Base-by-base conservation (phyloP, 2,113 vertebrate species). In the Nesogale talazaci region DNA sequence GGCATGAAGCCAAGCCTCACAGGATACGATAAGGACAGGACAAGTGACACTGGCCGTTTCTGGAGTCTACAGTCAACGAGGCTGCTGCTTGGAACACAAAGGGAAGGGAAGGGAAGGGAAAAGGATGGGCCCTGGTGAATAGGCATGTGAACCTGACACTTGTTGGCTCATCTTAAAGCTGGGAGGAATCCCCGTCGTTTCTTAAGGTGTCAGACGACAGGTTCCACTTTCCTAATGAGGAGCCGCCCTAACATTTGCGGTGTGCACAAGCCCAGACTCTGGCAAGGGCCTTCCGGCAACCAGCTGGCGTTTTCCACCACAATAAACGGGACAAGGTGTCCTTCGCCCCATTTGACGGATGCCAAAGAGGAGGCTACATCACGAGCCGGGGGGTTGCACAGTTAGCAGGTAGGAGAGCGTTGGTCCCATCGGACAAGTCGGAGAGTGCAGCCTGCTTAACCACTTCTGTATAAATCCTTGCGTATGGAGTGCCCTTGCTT, bases 191-290 rank as follows among this genome's bases (percentile, higher is more conserved):
- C 16, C 40, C 92, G 72, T 70, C 25, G 70, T 72, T 72, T 88
- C 75, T 88, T 83, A 70, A 93, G 61, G 59, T 74, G 74, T 83
- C 57, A 70, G 65, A n/a, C 11, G 42, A 15, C 57, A 83, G 56
- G 52, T 74, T 90, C 25, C 46, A 27, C 75, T 69, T 92, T 82
- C 34, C 56, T 61, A 15, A 65, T 14, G 57, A 65, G 52, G 67
- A 87, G 74, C 46, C 22, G 14, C 59, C 25, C 36, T 75, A 36
- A 67, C 46, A 36, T 29, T 56, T 61, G 25, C 42, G 52, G 31
- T 40, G 6, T 31, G 46, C 36, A 15, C 5, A 1, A 3, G 76
- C 23, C 36, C 38, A 56, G 20, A 34, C 46, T 12, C 57, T 83
- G 46, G 3, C 46, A 81, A 29, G 34, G 12, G 9, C 36, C 10